Evolutionary conservation across 2,113 vertebrate genomes (phyloP), one percentile per base, ranked within the genome.

Genomic region (Oreocharis arfaki): DNA sequence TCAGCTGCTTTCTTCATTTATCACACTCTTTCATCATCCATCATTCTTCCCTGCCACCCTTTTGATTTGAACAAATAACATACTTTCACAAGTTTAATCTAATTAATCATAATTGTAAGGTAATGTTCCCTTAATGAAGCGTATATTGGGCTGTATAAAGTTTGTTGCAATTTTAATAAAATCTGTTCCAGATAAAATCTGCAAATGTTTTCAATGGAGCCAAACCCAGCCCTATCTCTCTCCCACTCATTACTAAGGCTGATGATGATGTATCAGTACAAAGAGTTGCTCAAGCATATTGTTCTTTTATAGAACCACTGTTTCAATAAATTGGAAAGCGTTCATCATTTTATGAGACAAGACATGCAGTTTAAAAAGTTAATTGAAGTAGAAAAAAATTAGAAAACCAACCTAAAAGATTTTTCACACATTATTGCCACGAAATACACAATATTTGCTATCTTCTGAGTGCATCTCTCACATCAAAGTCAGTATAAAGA

Each of bases 1-100:
- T 99, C 98, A 97, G 98, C 98, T 98, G 99, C 98, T 98, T 99
- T 99, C 98, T 99, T 98, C 99, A 99, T 99, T 99, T 98, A 99
- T 99, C 99, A 99, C 96, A 95, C 95, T 95, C 98, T 97, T 98
- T 98, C 99, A 98, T 98, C 99, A 99, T 99, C 99, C 98, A 99
- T 99, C 99, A 99, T 99, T 95, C 97, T 96, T 96, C 97, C 96
- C 97, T 96, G 89, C 80, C 97, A 97, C 96, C 97, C 96, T 98
- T 98, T 98, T 98, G 98, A 98, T 98, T 98, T 98, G 95, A 98
- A 98, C 97, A 98, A 98, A 99, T 98, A 98, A 99, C 98, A 98
- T 97, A 98, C 98, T 98, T 98, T 98, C 98, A 99, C 98, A 99
- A 99, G 98, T 99, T 98, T 99, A 99, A 99, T 98, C 98, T 98